Conservation (phyloP, 2,113 vertebrate species). For the Dromaius novaehollandiae region DNA sequence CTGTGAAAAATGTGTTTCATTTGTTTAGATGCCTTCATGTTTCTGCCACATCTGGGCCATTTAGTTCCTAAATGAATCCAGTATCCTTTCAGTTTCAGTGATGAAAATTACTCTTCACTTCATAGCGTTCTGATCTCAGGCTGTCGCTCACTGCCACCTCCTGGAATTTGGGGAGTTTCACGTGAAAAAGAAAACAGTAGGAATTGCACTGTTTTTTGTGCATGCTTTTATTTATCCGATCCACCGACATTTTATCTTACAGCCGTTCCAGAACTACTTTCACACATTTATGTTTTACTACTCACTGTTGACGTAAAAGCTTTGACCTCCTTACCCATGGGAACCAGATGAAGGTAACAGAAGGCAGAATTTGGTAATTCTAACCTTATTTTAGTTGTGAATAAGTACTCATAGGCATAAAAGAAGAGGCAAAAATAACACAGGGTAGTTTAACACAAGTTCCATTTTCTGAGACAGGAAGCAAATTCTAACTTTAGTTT, state of each 20-base stretch:
- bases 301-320: background rate
- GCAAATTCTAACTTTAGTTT: background rate
- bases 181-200: background rate
- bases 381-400: background rate
- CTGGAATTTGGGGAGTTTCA: constrained; percentile 1
- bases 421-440: background rate
- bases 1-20: constrained; percentile 40
- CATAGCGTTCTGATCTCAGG: background rate
- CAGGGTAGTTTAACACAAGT: background rate
- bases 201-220: background rate
- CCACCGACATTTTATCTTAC: background rate
- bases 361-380: background rate
- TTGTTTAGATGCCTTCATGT: constrained; percentile 36
- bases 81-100: background rate
- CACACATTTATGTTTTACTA: background rate
- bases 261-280: background rate
- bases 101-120: background rate
- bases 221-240: background rate
- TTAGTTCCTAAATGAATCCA: background rate
- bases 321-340: background rate
- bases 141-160: constrained; percentile 64
- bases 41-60: background rate
- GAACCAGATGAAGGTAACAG: background rate
- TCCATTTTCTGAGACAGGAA: background rate
- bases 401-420: background rate